Evolutionary conservation across 2,113 vertebrate species (phyloP).

Genomic region (Ovis canadensis): DNA sequence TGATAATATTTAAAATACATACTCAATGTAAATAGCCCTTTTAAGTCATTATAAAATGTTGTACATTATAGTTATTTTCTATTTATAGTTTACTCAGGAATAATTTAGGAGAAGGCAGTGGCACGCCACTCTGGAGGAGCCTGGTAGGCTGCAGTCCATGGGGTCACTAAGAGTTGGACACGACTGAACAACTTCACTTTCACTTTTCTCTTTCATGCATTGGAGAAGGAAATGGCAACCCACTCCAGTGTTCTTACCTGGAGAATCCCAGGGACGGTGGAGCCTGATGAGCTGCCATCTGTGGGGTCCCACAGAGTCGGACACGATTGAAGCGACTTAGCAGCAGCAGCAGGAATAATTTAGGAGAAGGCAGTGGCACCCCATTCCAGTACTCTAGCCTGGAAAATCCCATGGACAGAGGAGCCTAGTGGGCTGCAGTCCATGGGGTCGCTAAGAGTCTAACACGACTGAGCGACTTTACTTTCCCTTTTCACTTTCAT

Average conservation of each 20-base stretch:
- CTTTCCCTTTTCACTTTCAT: too few species aligned
- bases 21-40: background rate
- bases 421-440: too few species aligned
- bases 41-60: background rate
- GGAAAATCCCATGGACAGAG: too few species aligned
- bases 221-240: too few species aligned
- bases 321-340: background rate
- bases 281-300: background rate
- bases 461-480: too few species aligned
- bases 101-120: background rate
- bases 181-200: too few species aligned
- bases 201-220: too few species aligned
- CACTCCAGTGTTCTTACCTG: too few species aligned
- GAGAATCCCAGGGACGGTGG: too few species aligned
- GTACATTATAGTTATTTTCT: background rate
- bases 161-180: background rate
- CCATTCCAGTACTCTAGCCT: background rate
- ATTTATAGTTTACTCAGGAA: background rate
- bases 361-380: background rate
- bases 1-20: background rate
- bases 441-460: too few species aligned
- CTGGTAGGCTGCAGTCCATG: background rate
- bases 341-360: background rate
- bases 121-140: background rate
- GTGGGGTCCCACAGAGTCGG: background rate